Base-by-base conservation (phyloP, 1,140 invertebrate genomes). In the Drosophila bipectinata region DNA sequence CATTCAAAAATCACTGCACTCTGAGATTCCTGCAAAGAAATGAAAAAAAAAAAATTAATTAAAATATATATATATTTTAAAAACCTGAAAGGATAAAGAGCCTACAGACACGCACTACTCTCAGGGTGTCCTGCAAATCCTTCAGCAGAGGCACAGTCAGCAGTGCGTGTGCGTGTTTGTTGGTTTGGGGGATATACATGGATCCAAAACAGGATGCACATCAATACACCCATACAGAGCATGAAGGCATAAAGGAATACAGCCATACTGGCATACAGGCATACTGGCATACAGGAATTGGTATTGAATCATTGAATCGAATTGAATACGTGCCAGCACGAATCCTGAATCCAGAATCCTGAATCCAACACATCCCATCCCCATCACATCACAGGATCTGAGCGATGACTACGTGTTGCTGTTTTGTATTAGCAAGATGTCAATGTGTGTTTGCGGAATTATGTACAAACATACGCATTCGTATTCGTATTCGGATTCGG, bases 281-380 rank as follows among this genome's bases (percentile, higher is more conserved):
- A 28, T 5, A 28, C 26, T 28, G 26, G 26, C 12, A 37, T 37
- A 37, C 4, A 44, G 41, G 41, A 44, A 44, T 44, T 47, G 24
- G 79, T 77, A 85, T 84, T 84, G 80, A 84, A 79, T 85, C 83
- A 88, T 88, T 88, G 83, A 88, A 88, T 88, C 80, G 83, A 88
- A 88, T 88, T 88, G 83, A 88, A 88, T 88, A 88, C 83, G 83
- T 88, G 83, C 63, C 57, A 76, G 75, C 82, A 87, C 78, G 82
- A 63, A 85, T 6, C 12, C 39, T 3, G 4, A 21, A 39, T 34
- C 26, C 21, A 12, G 14, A 12, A 45, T 21, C 14, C 37, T 34
- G 14, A 41, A 52, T 24, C 51, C 48, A 24, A 26, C 39, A 44
- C n/a, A 6, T 6, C 39, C 12, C 14, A 45, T 44, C 14, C 41